Conservation (phyloP, 2,888 invertebrate species). For the Drosophila histrio region DNA sequence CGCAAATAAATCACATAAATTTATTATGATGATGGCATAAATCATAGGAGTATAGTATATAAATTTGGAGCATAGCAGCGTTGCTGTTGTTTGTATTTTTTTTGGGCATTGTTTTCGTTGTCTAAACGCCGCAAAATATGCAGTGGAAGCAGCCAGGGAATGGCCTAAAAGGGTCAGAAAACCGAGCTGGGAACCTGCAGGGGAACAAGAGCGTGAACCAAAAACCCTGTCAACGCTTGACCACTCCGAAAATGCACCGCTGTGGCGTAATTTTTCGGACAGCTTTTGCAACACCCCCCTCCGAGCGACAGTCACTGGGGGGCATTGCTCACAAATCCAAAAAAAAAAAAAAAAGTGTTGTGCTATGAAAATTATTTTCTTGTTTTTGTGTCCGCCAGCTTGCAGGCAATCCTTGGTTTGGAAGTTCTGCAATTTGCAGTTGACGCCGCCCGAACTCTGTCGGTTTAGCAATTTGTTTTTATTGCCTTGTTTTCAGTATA, state of each 20-base stretch:
- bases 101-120: constrained; percentile 65
- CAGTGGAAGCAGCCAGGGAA: constrained; percentile 60
- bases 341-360: constrained; percentile 24
- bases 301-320: constrained; percentile 7
- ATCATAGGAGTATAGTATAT: constrained; percentile 73
- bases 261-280: constrained; percentile 56
- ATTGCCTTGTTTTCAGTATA: constrained; percentile 49
- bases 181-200: not conserved
- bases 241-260: constrained; percentile 55
- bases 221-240: constrained; percentile 40
- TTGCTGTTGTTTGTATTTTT: constrained; percentile 15
- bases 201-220: not conserved
- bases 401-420: constrained; percentile 18
- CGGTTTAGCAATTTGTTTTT: constrained; percentile 69
- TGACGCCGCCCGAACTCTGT: constrained; percentile 21
- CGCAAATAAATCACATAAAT: constrained; percentile 82
- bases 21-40: constrained; percentile 84
- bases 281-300: constrained; percentile 12
- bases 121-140: constrained; percentile 72
- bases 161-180: constrained; percentile 9
- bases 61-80: constrained; percentile 56
- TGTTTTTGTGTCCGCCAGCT: constrained; percentile 55
- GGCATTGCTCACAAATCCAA: constrained; percentile 60
- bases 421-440: constrained; percentile 23
- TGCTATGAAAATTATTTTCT: constrained; percentile 57